Base-by-base conservation (phyloP, 2,113 vertebrate species). In the Murina feae region DNA sequence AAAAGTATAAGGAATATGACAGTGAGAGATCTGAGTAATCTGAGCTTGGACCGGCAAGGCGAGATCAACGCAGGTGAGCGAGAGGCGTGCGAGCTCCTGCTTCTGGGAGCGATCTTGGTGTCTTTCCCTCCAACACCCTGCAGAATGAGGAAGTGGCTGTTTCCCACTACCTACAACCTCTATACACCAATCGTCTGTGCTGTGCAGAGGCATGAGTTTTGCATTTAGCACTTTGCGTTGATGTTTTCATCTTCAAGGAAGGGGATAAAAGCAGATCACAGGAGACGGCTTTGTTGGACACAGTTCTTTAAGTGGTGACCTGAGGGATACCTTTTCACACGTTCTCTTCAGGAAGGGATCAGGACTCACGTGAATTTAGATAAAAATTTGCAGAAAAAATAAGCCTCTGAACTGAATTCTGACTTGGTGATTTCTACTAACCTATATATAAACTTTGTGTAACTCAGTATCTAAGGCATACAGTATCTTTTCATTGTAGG, bases 341-440 rank as follows among this genome's bases (percentile, higher is more conserved):
- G 2, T 23, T 63, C 65, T 90, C 71, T 32, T 86, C 28, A 20
- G 65, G 74, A 66, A 88, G 47, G 16, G 23, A 44, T 44, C 7
- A 4, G 66, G 55, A n/a, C 44, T 80, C 78, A n/a, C 71, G 58
- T 28, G 63, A 63, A 49, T 86, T 37, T 37, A 71, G 69, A 44
- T 32, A 91, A 47, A 91, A 16, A 55, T 71, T 21, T 63, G 18
- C 51, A 60, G 47, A 39, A 92, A 75, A 93, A 75, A 63, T 12
- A 79, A 72, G 66, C 81, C 68, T 69, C 37, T 55, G 6, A 89
- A 44, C 17, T 80, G 58, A 83, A 87, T 76, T 86, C 65, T 75
- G 47, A 93, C 51, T 75, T 81, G 65, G 78, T 74, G 80, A 90
- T 95, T 94, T 85, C 16, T 32, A 68, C 42, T 51, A 69, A 87